Base-by-base conservation (phyloP, 92 coral and sea anemone species). In the Zoanthus sansibaricus region DNA sequence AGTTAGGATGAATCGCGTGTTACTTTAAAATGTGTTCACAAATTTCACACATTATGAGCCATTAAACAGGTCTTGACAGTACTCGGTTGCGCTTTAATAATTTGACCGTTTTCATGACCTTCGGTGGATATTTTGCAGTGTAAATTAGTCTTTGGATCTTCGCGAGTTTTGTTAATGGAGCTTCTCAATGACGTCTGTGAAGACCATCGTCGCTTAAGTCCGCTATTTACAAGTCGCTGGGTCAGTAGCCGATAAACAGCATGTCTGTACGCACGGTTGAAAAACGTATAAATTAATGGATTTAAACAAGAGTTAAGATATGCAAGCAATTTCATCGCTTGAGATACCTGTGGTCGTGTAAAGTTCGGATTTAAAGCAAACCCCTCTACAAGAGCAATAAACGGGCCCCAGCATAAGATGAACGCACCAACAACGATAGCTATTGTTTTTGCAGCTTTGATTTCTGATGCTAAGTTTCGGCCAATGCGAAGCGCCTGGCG, bases 391-490 rank as follows among this genome's bases (percentile, higher is more conserved):
- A 90, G 82, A 14, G 79, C 91, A 58, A 95, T 90, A 47, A 91
- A 91, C 9, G 99, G 99, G 83, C 93, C 92, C 93, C 98, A 97
- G 73, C 99, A 97, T 42, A 95, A 61, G 20, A 95, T 87, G 70
- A 92, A 97, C 1, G 97, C 94, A 4, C 99, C 99, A 55, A 97
- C 92, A 12, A 97, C 98, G 25, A 97, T 95, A 13, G 98, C 99
- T 33, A 97, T 95, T 25, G 99, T 97, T 85, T 97, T 97, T 8
- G 98, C 93, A 14, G 99, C 99, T 83, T 97, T 97, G 75, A 97
- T 86, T 73, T 97, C 99, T 21, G 87, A 91, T 21, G 97, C 93
- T 82, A 83, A 95, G 88, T 97, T 92, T 48, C 95, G 95, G 58
- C 98, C 93, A 4, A 97, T 90, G 77, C 96, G 94, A 15, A 90